A percentile compares a stretch with the other conserved stretches of the same genome.
Conservation (phyloP, 2,113 vertebrate genomes). For the Gasterosteus aculeatus region DNA sequence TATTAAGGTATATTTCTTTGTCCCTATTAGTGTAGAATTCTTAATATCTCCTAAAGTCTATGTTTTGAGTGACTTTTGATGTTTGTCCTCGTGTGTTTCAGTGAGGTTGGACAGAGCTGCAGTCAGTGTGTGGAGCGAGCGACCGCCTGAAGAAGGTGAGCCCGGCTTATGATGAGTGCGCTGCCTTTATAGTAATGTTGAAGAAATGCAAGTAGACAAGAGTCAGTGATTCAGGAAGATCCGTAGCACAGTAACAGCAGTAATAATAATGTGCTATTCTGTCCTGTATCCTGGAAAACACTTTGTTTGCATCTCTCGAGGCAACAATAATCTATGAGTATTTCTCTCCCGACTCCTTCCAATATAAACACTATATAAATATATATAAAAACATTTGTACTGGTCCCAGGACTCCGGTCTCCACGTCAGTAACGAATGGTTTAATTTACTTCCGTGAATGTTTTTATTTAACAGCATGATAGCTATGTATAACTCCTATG, state of each 20-base stretch:
- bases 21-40: neutral
- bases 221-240: neutral
- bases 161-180: neutral
- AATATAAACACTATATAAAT: too few relatives aligned
- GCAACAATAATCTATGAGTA: neutral
- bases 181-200: too few relatives aligned
- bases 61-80: neutral
- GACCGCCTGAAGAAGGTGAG: constrained; percentile 71
- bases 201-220: too few relatives aligned
- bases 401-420: neutral
- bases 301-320: neutral
- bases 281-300: neutral
- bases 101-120: constrained; percentile 47
- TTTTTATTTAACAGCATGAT: neutral
- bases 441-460: neutral
- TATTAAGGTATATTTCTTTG: constrained; percentile 16
- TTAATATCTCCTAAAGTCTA: neutral
- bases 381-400: too few relatives aligned
- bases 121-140: constrained; percentile 75
- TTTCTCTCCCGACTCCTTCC: neutral
- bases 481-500: too few relatives aligned
- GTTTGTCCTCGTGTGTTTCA: constrained; percentile 63
- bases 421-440: neutral
- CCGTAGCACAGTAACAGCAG: neutral
- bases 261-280: neutral